Percentiles rank a stretch among this genome's conserved stretches.
These are phyloP conservation scores for Dermolepida albohirtum DNA, from an alignment of 2,888 invertebrate species.

Conservation along the genomic window DNA sequence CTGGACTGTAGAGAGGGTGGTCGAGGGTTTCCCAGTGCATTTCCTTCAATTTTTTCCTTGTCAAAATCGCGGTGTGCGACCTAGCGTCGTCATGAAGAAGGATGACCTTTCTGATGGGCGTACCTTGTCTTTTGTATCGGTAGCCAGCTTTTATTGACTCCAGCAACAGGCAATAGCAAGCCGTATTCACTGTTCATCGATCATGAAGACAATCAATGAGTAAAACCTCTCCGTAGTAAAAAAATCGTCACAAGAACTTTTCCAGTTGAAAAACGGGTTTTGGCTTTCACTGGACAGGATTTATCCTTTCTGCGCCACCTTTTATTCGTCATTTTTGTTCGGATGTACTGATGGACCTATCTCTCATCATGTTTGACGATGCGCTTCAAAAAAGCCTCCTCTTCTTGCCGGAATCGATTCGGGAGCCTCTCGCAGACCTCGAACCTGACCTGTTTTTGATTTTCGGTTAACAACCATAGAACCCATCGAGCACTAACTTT, in stretches of 20 bases:
- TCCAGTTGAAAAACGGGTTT: not conserved
- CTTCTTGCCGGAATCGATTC: constrained; percentile 2
- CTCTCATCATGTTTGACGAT: constrained; percentile 7
- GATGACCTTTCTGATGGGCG: too few relatives aligned
- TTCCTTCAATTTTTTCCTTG: too few relatives aligned
- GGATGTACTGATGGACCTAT: not conserved
- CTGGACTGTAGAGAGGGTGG: constrained; percentile 11
- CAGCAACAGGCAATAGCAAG: too few relatives aligned
- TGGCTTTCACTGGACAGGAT: too few relatives aligned
- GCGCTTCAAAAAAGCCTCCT: not conserved
- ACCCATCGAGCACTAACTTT: constrained; percentile 7
- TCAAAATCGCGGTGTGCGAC: too few relatives aligned
- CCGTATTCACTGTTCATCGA: not conserved
- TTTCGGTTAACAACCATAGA: constrained; percentile 1
- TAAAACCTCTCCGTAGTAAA: not conserved
- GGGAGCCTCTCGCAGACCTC: constrained; percentile 2
- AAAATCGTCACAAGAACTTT: not conserved
- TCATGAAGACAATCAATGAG: not conserved
- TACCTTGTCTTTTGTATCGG: too few relatives aligned
- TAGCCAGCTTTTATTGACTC: too few relatives aligned
- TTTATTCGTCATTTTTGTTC: not conserved
- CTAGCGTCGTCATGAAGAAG: too few relatives aligned
- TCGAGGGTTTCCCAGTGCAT: too few relatives aligned
- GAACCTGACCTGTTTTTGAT: constrained; percentile 14
- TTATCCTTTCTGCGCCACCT: not conserved